Percentiles rank a stretch among this genome's conserved stretches.
These are phyloP conservation scores for Leuciscus waleckii DNA, from an alignment of 2,797 vertebrate genomes.

Conservation along the genomic window DNA sequence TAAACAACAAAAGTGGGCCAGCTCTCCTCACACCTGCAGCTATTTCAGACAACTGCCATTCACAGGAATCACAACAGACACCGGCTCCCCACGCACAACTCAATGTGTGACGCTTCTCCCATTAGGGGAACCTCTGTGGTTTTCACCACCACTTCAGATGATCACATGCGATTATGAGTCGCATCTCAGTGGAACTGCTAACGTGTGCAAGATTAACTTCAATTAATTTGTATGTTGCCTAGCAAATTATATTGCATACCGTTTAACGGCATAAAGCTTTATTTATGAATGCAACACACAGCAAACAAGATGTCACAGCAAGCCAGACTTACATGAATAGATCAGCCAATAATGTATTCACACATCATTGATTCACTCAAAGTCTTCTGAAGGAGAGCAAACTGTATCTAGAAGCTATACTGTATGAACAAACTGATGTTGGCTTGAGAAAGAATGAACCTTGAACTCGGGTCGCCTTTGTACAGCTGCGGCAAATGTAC, in stretches of 20 bases:
- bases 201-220: constrained; percentile 4
- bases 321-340: neutral
- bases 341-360: neutral
- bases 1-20: constrained; percentile 48
- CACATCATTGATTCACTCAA: neutral
- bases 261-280: neutral
- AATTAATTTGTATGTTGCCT: neutral
- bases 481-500: too few species aligned
- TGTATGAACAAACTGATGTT: too few species aligned
- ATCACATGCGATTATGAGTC: neutral
- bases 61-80: constrained; percentile 1
- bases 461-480: too few species aligned
- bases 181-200: neutral
- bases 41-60: constrained; percentile 35
- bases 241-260: neutral
- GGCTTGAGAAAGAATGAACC: too few species aligned
- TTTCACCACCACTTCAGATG: neutral
- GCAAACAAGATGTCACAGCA: neutral
- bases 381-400: neutral
- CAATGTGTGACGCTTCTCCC: neutral
- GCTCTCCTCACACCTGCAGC: constrained; percentile 21
- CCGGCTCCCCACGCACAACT: neutral
- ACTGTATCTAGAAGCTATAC: neutral
- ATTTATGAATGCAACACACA: constrained; percentile 3
- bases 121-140: neutral